These are phyloP conservation scores for Epinephelus coioides DNA, from an alignment of 2,797 vertebrate genomes.

Conservation along the genomic window DNA sequence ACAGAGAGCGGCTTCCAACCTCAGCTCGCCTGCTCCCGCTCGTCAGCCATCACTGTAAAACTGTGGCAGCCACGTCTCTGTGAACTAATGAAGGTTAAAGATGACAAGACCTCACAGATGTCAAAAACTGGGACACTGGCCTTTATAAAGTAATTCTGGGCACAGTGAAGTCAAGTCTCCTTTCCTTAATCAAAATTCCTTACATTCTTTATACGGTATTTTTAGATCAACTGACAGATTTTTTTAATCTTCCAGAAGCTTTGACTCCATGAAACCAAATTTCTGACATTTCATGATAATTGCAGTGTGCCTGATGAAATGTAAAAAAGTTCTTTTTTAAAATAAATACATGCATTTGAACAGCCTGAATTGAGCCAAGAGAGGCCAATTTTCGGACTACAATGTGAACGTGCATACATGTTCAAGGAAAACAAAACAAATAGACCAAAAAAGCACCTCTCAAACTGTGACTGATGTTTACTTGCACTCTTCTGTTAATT, in stretches of 20 bases:
- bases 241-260: slow-evolving; percentile 5
- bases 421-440: too few species aligned
- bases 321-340: not conserved
- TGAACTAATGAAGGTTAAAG: slow-evolving; percentile 55
- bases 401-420: not conserved
- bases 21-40: slow-evolving; percentile 19
- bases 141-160: slow-evolving; percentile 26
- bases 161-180: slow-evolving; percentile 2
- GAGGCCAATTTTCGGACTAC: not conserved
- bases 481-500: not conserved
- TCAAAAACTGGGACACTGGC: slow-evolving; percentile 25
- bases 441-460: not conserved
- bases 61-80: slow-evolving; percentile 10
- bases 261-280: not conserved
- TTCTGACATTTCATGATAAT: not conserved
- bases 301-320: not conserved
- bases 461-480: not conserved
- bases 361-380: not conserved
- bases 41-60: slow-evolving; percentile 4
- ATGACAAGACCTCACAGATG: slow-evolving; percentile 19
- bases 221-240: not conserved
- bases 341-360: not conserved
- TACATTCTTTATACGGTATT: slow-evolving; percentile 1
- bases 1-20: slow-evolving; percentile 37
- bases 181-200: not conserved